Evolutionary conservation across 2,888 invertebrate genomes (phyloP), one percentile per base, ranked within the genome.

Genomic region (Drosophila rellima): DNA sequence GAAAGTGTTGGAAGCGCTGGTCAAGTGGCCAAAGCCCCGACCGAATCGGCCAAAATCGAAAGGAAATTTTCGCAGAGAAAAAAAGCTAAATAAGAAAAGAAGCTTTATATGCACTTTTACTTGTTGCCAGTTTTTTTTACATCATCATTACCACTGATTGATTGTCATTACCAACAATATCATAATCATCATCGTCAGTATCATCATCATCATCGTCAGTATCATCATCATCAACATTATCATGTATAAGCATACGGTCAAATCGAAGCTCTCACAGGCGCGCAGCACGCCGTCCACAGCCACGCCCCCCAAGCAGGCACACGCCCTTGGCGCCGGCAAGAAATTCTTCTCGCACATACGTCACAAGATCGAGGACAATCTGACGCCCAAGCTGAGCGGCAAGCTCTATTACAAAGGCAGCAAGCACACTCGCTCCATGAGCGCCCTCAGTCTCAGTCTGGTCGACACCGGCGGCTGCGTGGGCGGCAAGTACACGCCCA

Each of bases 321-420:
- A 80, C 23, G 78, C 71, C 17, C 20, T 87, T 37, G 80, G 80
- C 3, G 88, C 78, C 17, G 81, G 87, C 35, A 88, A 80, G 55
- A 85, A 80, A 11, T 90, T 92, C 65, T 92, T 90, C 65, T 90
- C 92, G 5, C 92, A 91, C 78, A 90, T 92, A 67, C 90, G 92
- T 2, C 92, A 92, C 69, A 92, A 92, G 71, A 92, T 92, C 63
- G 92, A 92, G 74, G 92, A 92, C 59, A 91, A 91, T 81, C 78
- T 92, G 5, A 90, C 91, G 39, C 92, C 92, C 45, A 92, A 90
- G 63, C 70, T 91, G 23, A 78, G 83, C 15, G 89, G 90, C 6
- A 92, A 90, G 64, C 81, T 92, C 7, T 91, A 92, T 56, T 90
- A 88, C 69, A 92, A 90, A 56, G 84, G 82, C 15, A 86, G 88